phyloP scores from a whole-genome alignment of 2,888 invertebrate species.

The Pyralis farinalis region DNA sequence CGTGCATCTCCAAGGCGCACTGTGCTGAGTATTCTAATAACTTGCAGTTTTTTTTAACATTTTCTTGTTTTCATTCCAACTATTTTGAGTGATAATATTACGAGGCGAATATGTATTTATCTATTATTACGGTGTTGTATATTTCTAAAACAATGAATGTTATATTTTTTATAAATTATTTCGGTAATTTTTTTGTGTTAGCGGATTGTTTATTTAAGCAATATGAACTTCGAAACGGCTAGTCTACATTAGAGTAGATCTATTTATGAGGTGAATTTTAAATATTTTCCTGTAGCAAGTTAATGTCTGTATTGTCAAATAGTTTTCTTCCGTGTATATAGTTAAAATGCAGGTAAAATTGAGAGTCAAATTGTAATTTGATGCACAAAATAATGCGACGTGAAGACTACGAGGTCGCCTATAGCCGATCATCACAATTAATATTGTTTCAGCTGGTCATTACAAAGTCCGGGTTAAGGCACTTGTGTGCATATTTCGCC shows the following conservation, averaged over 20 bases:
- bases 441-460: background rate
- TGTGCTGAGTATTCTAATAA: conserved; percentile 10
- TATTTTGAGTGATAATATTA: conserved; percentile 47
- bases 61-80: conserved; percentile 70
- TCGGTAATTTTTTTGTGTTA: conserved; percentile 40
- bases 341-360: conserved; percentile 13
- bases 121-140: conserved; percentile 59
- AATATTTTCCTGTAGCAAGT: conserved; percentile 15
- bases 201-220: conserved; percentile 42
- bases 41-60: conserved; percentile 34
- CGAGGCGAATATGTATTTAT: conserved; percentile 46
- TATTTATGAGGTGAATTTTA: conserved; percentile 7
- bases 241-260: conserved; percentile 36
- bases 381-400: conserved; percentile 14
- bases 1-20: background rate
- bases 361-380: conserved; percentile 1
- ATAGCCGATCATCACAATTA: conserved; percentile 1
- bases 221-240: conserved; percentile 46
- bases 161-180: conserved; percentile 73
- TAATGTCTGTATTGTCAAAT: conserved; percentile 23
- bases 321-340: conserved; percentile 29
- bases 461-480: background rate
- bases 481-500: background rate
- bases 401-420: background rate
- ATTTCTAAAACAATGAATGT: conserved; percentile 53